A percentile compares a stretch with the other conserved stretches of the same genome.
phyloP scores from a whole-genome alignment of 2,888 invertebrate species.

The Lasioglossum villosulum region DNA sequence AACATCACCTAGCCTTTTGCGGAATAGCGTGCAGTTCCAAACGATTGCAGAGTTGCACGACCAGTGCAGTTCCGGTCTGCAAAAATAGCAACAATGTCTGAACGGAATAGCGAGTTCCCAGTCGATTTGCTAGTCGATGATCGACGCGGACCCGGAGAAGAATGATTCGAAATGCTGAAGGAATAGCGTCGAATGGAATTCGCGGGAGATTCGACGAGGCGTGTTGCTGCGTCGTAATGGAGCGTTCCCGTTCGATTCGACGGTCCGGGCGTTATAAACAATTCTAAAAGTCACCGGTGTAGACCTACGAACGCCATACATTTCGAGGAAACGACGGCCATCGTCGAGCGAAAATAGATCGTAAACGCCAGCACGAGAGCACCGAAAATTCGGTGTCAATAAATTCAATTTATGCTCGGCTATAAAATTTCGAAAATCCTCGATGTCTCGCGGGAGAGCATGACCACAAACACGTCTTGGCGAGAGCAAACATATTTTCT shows the following conservation, averaged over 20 bases:
- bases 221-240: not conserved
- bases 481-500: slow-evolving; percentile 43
- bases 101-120: not conserved
- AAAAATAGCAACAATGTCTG: not conserved
- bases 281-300: slow-evolving; percentile 14
- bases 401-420: slow-evolving; percentile 39
- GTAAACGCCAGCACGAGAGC: slow-evolving; percentile 13
- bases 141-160: not conserved
- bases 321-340: not conserved
- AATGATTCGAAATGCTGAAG: not conserved
- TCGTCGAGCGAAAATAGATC: slow-evolving; percentile 10
- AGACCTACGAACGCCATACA: slow-evolving; percentile 6
- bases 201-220: slow-evolving; percentile 7
- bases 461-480: slow-evolving; percentile 17
- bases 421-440: slow-evolving; percentile 34
- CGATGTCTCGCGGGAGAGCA: slow-evolving; percentile 3
- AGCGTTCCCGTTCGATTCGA: not conserved
- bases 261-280: slow-evolving; percentile 2
- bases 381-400: slow-evolving; percentile 12
- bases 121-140: not conserved
- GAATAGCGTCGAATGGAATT: not conserved
- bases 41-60: not conserved
- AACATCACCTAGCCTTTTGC: not conserved
- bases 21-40: not conserved
- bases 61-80: too few species aligned